These are phyloP conservation scores for Eurystomus gularis DNA, from an alignment of 2,113 vertebrate species.

Conservation along the genomic window DNA sequence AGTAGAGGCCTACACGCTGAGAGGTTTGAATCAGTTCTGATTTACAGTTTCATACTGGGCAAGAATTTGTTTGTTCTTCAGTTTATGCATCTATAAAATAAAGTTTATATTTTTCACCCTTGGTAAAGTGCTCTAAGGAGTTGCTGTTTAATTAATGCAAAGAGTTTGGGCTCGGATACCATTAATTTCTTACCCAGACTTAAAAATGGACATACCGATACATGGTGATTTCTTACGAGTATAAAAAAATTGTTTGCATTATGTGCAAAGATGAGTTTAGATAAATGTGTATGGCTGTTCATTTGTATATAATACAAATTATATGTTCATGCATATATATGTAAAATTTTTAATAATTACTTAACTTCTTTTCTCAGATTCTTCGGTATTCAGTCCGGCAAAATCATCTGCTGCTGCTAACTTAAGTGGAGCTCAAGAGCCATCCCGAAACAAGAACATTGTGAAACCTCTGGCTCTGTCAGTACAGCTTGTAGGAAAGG, in stretches of 20 bases:
- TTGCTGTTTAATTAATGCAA: neutral
- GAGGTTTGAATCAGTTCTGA: neutral
- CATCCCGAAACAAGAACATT: conserved; percentile 80
- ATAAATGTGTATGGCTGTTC: neutral
- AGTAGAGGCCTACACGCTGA: neutral
- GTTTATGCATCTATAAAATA: neutral
- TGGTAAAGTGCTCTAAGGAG: neutral
- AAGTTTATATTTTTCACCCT: neutral
- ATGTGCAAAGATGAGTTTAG: neutral
- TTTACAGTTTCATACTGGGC: neutral
- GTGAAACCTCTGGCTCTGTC: conserved; percentile 88
- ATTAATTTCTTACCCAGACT: neutral
- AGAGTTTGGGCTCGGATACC: neutral
- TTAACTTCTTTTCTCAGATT: conserved; percentile 77
- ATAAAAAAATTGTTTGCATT: neutral
- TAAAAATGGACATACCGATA: neutral
- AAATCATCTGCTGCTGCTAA: conserved; percentile 80
- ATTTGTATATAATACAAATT: neutral
- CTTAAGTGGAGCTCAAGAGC: conserved; percentile 86
- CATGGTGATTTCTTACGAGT: neutral
- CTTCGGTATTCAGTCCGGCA: conserved; percentile 79
- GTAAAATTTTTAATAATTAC: neutral
- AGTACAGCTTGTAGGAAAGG: conserved; percentile 83
- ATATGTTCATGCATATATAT: neutral
- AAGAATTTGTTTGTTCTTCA: neutral